These are phyloP conservation scores for Astropecten irregularis DNA, from an alignment of 53 echinoderm and acorn worm genomes.

Conservation along the genomic window DNA sequence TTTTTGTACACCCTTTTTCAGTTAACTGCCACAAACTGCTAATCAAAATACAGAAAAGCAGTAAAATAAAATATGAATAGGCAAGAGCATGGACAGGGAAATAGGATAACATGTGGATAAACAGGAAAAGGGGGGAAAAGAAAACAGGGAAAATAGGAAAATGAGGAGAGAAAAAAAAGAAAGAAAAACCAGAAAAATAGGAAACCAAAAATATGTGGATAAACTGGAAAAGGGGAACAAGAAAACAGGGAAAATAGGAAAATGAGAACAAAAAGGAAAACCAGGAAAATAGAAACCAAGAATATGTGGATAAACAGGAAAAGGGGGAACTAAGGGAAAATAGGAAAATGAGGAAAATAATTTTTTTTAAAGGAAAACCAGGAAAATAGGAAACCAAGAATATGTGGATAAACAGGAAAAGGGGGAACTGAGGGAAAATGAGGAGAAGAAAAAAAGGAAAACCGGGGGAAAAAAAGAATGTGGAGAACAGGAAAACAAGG, in stretches of 20 bases:
- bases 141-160: not conserved
- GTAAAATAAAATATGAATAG: too few relatives aligned
- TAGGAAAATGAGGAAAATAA: not conserved
- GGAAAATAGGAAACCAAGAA: not conserved
- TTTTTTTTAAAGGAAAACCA: too few relatives aligned
- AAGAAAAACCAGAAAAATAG: not conserved
- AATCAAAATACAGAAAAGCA: too few relatives aligned
- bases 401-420: not conserved
- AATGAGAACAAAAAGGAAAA: not conserved
- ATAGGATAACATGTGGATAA: not conserved
- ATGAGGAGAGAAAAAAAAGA: not conserved
- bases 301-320: slow-evolving; percentile 1
- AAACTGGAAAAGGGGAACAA: not conserved
- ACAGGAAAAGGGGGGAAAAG: not conserved
- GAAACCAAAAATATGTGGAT: not conserved
- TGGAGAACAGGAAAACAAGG: not conserved
- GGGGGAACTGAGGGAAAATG: not conserved
- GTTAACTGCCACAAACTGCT: too few relatives aligned
- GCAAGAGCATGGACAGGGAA: too few relatives aligned
- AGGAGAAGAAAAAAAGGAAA: not conserved
- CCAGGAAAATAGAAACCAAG: not conserved
- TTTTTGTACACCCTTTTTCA: too few relatives aligned
- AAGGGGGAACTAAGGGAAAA: not conserved
- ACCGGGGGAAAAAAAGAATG: not conserved
- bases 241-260: not conserved